These are phyloP conservation scores for Drosophila parabipectinata DNA, from an alignment of 1,140 invertebrate genomes.

Conservation along the genomic window DNA sequence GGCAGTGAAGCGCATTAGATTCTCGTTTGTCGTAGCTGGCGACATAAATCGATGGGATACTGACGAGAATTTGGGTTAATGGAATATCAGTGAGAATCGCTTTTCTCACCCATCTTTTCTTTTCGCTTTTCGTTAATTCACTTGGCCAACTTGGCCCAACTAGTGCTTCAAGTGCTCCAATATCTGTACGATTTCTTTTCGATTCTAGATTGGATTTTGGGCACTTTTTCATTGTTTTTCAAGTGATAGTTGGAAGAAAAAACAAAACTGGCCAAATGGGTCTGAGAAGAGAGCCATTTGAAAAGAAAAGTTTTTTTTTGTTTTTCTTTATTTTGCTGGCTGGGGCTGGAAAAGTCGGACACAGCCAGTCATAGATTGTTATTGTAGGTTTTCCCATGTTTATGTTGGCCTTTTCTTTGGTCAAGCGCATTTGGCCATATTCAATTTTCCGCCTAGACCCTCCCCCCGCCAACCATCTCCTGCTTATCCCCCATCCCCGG, in stretches of 20 bases:
- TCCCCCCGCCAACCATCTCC: conserved; percentile 1
- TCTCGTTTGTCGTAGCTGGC: conserved; percentile 60
- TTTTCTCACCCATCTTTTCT: conserved; percentile 1
- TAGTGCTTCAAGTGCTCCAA: not conserved
- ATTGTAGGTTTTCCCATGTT: conserved; percentile 62
- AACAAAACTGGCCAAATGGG: conserved; percentile 36
- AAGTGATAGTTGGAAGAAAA: conserved; percentile 26
- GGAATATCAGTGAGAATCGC: conserved; percentile 65
- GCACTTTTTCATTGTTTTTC: conserved; percentile 6
- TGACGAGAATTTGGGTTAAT: conserved; percentile 66
- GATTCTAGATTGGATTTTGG: conserved; percentile 24
- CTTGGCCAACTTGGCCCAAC: not conserved
- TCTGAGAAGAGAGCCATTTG: conserved; percentile 20
- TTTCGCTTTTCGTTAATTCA: conserved; percentile 5
- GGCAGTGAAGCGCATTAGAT: conserved; percentile 60
- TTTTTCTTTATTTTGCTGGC: conserved; percentile 16
- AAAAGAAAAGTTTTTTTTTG: conserved; percentile 61
- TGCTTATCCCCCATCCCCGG: conserved; percentile 9
- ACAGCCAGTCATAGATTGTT: conserved; percentile 31
- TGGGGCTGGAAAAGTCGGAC: conserved; percentile 54
- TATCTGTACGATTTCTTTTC: not conserved
- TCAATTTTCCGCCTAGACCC: conserved; percentile 50
- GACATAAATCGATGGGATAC: conserved; percentile 55
- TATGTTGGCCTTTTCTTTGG: conserved; percentile 62
- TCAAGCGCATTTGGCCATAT: conserved; percentile 65